Evolutionary conservation across 2,113 vertebrate genomes (phyloP).

Genomic region (Ochotona curzoniae): DNA sequence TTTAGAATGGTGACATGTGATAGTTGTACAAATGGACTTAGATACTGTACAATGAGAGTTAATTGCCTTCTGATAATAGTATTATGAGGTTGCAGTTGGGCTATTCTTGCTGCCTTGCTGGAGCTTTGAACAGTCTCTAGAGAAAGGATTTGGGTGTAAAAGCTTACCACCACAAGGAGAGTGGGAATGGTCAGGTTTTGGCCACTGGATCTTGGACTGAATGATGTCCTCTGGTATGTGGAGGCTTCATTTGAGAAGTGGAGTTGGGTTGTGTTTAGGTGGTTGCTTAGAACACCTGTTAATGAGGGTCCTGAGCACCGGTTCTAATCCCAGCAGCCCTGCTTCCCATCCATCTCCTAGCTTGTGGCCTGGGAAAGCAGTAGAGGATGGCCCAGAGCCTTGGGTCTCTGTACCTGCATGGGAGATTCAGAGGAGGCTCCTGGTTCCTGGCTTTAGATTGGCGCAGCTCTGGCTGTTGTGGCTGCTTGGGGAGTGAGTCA

Average conservation of each 20-base stretch:
- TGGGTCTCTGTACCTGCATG: no score
- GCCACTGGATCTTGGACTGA: neutral
- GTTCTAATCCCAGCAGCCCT: no score
- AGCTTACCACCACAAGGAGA: neutral
- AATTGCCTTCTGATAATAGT: neutral
- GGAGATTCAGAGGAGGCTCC: no score
- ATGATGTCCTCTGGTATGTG: neutral
- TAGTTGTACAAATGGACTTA: neutral
- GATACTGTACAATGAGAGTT: neutral
- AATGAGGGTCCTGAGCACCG: neutral
- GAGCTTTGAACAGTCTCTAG: neutral
- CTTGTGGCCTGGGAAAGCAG: no score
- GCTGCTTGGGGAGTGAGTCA: no score
- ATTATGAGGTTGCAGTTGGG: neutral
- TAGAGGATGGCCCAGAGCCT: no score
- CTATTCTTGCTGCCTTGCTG: neutral
- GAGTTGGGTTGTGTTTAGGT: neutral
- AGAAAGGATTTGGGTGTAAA: neutral
- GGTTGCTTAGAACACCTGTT: neutral
- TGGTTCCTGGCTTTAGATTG: no score
- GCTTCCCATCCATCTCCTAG: no score
- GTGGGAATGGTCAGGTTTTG: neutral
- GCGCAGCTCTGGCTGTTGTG: no score
- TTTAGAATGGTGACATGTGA: neutral
- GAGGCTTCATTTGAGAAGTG: neutral